phyloP scores from a whole-genome alignment of 2,797 vertebrate genomes.

The Buphagus erythrorhynchus region DNA sequence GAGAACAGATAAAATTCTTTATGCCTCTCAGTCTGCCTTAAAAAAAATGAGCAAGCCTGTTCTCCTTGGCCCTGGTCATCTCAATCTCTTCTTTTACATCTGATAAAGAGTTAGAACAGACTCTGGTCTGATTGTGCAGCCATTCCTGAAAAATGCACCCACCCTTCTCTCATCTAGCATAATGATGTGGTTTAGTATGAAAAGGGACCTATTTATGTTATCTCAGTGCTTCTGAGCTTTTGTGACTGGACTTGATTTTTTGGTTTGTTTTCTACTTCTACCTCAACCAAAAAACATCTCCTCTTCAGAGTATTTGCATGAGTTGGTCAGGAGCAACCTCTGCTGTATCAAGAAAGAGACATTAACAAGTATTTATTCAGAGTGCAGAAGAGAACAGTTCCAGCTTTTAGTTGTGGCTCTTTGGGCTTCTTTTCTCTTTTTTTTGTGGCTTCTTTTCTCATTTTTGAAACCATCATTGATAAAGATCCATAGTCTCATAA shows the following conservation, averaged over 20 bases:
- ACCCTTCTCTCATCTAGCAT: not conserved
- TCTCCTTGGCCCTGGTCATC: not conserved
- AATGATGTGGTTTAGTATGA: not conserved
- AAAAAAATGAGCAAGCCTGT: not conserved
- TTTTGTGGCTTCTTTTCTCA: not conserved
- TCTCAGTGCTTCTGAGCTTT: not conserved
- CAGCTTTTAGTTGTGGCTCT: not conserved
- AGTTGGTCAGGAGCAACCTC: not conserved
- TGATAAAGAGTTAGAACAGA: not conserved
- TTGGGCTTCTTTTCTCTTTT: not conserved
- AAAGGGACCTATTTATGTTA: not conserved
- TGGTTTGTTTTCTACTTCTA: not conserved
- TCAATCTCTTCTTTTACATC: not conserved
- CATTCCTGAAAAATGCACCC: not conserved
- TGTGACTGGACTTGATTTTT: not conserved
- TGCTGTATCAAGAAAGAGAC: not conserved
- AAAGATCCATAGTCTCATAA: not conserved
- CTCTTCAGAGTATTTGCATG: not conserved
- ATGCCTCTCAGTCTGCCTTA: not conserved
- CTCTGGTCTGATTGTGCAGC: not conserved
- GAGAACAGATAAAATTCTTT: not conserved
- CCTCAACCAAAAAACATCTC: not conserved
- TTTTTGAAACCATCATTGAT: not conserved
- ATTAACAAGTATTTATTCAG: not conserved
- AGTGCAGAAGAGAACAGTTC: not conserved